Percentiles rank a stretch among this genome's conserved stretches.
Evolutionary conservation across 2,888 invertebrate genomes (phyloP).

Genomic region (Oscheius sp.): DNA sequence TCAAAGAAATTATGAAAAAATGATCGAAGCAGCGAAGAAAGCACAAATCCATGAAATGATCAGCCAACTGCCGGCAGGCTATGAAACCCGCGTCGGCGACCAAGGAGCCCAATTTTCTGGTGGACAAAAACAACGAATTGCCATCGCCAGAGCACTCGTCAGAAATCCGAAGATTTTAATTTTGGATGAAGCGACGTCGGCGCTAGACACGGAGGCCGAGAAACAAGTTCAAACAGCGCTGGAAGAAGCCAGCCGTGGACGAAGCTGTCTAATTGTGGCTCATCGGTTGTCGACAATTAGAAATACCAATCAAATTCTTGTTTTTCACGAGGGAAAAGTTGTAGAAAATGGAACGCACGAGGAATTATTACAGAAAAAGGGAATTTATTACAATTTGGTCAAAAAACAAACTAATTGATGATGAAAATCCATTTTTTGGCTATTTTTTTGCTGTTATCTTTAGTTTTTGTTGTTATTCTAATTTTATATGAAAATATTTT

Average conservation of each 20-base stretch:
- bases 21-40: conserved; percentile 73
- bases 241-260: conserved; percentile 78
- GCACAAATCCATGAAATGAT: conserved; percentile 76
- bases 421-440: neutral
- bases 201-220: conserved; percentile 75
- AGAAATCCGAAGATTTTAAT: conserved; percentile 73
- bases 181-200: conserved; percentile 74
- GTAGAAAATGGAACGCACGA: conserved; percentile 82
- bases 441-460: neutral
- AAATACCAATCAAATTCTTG: conserved; percentile 71
- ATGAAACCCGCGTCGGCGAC: conserved; percentile 74
- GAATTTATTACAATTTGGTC: conserved; percentile 80
- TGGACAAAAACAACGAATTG: conserved; percentile 75
- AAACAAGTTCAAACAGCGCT: conserved; percentile 77
- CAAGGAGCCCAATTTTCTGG: conserved; percentile 75
- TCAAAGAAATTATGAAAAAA: conserved; percentile 69
- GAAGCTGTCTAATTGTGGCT: conserved; percentile 76
- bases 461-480: neutral
- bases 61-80: conserved; percentile 73
- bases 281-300: conserved; percentile 77
- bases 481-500: no score
- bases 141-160: conserved; percentile 75
- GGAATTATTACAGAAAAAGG: conserved; percentile 79
- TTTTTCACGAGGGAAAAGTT: conserved; percentile 69
- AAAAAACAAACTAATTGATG: conserved; percentile 55